These are phyloP conservation scores for Philereme transversata DNA, from an alignment of 2,888 invertebrate species.

Conservation along the genomic window DNA sequence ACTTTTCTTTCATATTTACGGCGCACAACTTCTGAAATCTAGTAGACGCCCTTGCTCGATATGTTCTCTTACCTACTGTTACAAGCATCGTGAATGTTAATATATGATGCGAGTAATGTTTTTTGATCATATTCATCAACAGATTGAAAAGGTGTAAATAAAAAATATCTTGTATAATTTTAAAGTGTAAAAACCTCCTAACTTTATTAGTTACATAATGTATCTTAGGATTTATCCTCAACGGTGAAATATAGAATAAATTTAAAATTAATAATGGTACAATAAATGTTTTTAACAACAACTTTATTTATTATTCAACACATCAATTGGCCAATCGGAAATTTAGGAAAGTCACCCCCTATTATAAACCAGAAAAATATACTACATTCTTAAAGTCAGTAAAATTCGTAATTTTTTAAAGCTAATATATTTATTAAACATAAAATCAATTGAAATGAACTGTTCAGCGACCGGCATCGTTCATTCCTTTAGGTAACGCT, in stretches of 20 bases:
- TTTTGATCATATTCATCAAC: background rate
- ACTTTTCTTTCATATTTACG: too few species aligned
- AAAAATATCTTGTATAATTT: conserved; percentile 27
- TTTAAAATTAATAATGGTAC: conserved; percentile 42
- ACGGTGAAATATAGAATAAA: conserved; percentile 35
- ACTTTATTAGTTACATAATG: conserved; percentile 23
- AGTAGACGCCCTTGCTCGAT: too few species aligned
- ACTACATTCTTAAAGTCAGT: background rate
- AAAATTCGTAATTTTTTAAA: background rate
- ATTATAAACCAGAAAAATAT: background rate
- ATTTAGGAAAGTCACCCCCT: too few species aligned
- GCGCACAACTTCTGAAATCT: too few species aligned
- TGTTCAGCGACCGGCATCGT: conserved; percentile 87
- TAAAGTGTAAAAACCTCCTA: conserved; percentile 35
- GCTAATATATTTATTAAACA: background rate
- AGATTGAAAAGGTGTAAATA: conserved; percentile 15
- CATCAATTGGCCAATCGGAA: too few species aligned
- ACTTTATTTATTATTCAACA: conserved; percentile 29
- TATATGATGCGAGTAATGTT: background rate
- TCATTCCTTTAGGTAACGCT: conserved; percentile 89
- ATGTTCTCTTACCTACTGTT: too few species aligned
- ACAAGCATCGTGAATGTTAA: too few species aligned
- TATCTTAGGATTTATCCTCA: conserved; percentile 35
- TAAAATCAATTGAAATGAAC: background rate
- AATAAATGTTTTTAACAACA: conserved; percentile 46